Percentiles rank a stretch among this genome's conserved stretches.
These are phyloP conservation scores for Dallia pectoralis DNA, from an alignment of 2,797 vertebrate species.

Conservation along the genomic window DNA sequence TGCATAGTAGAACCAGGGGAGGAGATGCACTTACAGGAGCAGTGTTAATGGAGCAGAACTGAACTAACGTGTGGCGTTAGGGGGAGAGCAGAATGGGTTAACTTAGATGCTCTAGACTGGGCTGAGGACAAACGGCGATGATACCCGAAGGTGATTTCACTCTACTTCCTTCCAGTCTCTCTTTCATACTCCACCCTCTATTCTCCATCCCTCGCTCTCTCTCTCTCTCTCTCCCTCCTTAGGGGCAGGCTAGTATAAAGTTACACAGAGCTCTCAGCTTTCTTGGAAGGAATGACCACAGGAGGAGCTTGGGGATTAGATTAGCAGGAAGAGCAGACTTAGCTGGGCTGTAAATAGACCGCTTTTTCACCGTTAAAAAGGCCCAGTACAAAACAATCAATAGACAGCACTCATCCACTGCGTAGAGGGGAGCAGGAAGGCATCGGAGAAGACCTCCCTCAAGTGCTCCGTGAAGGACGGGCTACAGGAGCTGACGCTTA, in stretches of 20 bases:
- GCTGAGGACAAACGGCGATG: conserved; percentile 54
- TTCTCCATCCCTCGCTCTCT: conserved; percentile 9
- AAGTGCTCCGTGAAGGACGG: conserved; percentile 74
- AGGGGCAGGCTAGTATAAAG: conserved; percentile 75
- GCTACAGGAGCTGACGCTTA: conserved; percentile 68
- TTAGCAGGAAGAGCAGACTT: conserved; percentile 81
- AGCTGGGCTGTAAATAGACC: conserved; percentile 77
- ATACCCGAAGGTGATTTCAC: conserved; percentile 74
- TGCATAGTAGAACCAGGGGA: conserved; percentile 24
- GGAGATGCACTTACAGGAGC: conserved; percentile 52
- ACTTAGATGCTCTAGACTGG: conserved; percentile 54
- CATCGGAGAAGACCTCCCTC: conserved; percentile 74
- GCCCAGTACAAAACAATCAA: conserved; percentile 77
- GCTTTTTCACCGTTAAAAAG: conserved; percentile 77
- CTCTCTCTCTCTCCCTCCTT: conserved; percentile 54
- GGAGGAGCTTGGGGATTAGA: conserved; percentile 80
- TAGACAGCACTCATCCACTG: conserved; percentile 77
- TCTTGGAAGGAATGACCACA: conserved; percentile 81
- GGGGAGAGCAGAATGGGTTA: conserved; percentile 62
- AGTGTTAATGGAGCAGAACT: conserved; percentile 71
- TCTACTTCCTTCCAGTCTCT: conserved; percentile 43
- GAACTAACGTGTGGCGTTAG: conserved; percentile 61
- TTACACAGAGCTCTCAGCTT: conserved; percentile 80
- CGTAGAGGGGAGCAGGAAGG: conserved; percentile 53
- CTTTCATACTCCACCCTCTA: conserved; percentile 21